Conservation (phyloP, 2,797 vertebrate genomes). For the Pseudomugil tenellus region DNA sequence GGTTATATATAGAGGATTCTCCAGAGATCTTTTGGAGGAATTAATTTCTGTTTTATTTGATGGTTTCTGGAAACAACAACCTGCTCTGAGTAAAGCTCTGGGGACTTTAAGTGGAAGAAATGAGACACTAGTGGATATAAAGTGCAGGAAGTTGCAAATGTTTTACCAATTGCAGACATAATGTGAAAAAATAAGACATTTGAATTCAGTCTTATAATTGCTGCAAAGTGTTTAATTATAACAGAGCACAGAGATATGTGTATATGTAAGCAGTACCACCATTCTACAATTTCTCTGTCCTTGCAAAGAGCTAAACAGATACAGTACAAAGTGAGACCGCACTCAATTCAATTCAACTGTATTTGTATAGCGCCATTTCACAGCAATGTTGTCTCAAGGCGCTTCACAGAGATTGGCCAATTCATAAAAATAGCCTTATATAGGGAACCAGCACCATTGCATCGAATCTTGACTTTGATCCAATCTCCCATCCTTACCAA, state of each 20-base stretch:
- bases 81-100: constrained; percentile 9
- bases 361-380: too few relatives aligned
- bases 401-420: too few relatives aligned
- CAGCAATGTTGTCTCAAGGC: too few relatives aligned
- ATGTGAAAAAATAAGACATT: constrained; percentile 15
- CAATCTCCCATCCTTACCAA: too few relatives aligned
- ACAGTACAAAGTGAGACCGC: not conserved
- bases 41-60: constrained; percentile 33
- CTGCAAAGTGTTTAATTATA: constrained; percentile 20
- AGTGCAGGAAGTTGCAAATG: constrained; percentile 17
- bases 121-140: constrained; percentile 19
- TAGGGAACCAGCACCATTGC: too few relatives aligned
- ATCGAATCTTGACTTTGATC: too few relatives aligned
- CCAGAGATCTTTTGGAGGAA: constrained; percentile 27
- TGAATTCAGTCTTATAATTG: not conserved
- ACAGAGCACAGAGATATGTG: constrained; percentile 23
- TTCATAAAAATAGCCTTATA: too few relatives aligned
- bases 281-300: not conserved
- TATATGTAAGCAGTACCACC: constrained; percentile 17
- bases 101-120: constrained; percentile 32
- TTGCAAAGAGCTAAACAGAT: not conserved
- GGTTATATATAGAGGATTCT: not conserved
- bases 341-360: too few relatives aligned
- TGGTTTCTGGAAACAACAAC: constrained; percentile 30
- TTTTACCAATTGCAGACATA: not conserved